Evolutionary conservation across 2,113 vertebrate species (phyloP).

Genomic region (Gorsachius goisagi): DNA sequence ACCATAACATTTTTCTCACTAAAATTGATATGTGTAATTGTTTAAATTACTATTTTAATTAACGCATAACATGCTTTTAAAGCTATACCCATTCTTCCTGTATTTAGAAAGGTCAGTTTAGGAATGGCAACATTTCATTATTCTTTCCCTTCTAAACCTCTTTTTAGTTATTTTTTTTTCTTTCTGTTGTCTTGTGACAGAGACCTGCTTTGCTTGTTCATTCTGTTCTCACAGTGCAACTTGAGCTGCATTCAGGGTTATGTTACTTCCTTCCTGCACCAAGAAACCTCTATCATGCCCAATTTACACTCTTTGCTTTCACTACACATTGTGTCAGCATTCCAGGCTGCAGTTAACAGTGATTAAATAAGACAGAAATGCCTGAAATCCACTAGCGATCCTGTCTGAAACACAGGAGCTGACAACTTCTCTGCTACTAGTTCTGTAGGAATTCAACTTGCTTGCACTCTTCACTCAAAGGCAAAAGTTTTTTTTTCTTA

Average conservation of each 20-base stretch:
- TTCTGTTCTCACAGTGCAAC: conserved; percentile 54
- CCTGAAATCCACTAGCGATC: neutral
- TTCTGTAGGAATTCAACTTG: neutral
- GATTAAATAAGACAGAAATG: conserved; percentile 17
- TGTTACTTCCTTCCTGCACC: conserved; percentile 59
- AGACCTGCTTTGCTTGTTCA: neutral
- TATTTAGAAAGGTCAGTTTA: neutral
- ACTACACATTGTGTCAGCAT: conserved; percentile 14
- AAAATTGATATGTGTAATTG: neutral
- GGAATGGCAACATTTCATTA: neutral
- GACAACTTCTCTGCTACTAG: neutral
- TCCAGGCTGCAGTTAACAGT: conserved; percentile 19
- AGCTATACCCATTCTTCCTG: neutral
- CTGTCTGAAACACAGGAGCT: neutral
- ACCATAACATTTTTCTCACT: neutral
- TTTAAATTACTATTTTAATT: neutral
- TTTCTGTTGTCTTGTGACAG: neutral
- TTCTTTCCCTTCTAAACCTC: neutral
- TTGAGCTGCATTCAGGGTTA: conserved; percentile 37
- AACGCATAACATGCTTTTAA: neutral
- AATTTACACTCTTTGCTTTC: conserved; percentile 58
- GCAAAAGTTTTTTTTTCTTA: neutral
- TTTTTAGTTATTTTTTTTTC: neutral
- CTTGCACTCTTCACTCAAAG: neutral
- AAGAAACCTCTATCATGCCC: conserved; percentile 38